Base-by-base conservation (phyloP, 2,888 invertebrate species). In the Operophtera brumata region DNA sequence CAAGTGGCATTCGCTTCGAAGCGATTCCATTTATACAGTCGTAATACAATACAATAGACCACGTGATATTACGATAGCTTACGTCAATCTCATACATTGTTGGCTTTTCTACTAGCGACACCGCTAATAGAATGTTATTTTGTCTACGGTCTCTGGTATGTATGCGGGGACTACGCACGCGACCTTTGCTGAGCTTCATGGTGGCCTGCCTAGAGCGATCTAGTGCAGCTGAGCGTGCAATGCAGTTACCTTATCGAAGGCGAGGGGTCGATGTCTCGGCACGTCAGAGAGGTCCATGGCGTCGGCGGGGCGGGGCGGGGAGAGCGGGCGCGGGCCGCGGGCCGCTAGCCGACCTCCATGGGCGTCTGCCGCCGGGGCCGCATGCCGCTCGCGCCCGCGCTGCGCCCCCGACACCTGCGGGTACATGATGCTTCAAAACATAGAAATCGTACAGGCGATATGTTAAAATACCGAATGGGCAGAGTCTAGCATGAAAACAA, bases 331-430 rank as follows among this genome's bases (percentile, higher is more conserved):
- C 93, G 92, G 86, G 82, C 67, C 84, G 84, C 85, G 85, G 84
- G 87, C 84, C 84, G 93, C 93, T 94, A 94, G 92, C 94, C 94
- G 93, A 94, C 93, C 94, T 94, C 94, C 94, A 94, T 94, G 93
- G 94, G 94, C 92, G 94, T 94, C 93, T 93, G 93, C 91, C 94
- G 93, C 91, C 93, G 94, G 93, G 94, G 94, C 94, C 94, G 94
- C 94, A 94, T 94, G 93, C 93, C 92, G 87, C 91, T 91, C 92
- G 92, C 93, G 93, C 93, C 94, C 94, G 94, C 94, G 93, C 93
- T 91, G 84, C 91, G 91, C 92, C 92, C 93, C 93, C 93, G 94
- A 92, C 93, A 92, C 93, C 94, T 94, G 91, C 4, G 56, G 58
- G 1, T 40, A 32, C 10, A 54, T 41, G 25, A 49, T 36, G 7